Conservation (phyloP, 2,113 vertebrate genomes). For the Spizaetus ornatus region DNA sequence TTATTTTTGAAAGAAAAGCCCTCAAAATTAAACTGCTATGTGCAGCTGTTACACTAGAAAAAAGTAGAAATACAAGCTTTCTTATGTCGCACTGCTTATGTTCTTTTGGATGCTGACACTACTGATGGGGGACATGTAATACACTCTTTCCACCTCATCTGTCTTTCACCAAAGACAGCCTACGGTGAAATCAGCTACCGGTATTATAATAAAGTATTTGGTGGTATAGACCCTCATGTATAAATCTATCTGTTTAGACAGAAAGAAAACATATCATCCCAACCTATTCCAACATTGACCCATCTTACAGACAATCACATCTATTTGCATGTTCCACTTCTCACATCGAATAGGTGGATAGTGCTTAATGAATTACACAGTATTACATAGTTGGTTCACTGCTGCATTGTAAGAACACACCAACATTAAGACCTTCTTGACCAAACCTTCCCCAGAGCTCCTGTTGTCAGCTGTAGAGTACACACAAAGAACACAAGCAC, state of each 20-base stretch:
- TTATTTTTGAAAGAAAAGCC: neutral
- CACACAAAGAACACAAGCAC: neutral
- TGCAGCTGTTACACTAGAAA: neutral
- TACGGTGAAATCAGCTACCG: neutral
- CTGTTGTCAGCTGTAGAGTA: neutral
- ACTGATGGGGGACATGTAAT: neutral
- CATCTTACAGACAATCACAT: neutral
- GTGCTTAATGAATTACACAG: neutral
- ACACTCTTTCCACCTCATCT: neutral
- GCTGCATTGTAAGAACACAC: neutral
- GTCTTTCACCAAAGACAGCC: neutral
- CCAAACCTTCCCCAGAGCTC: neutral
- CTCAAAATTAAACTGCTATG: neutral
- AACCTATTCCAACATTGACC: neutral
- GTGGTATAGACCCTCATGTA: neutral
- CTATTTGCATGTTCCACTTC: neutral
- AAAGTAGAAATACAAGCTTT: neutral
- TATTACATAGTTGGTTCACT: neutral
- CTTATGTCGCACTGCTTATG: neutral
- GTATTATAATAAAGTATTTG: neutral
- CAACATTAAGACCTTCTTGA: neutral
- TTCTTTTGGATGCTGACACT: neutral
- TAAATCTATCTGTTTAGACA: neutral
- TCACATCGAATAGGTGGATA: neutral
- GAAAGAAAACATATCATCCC: neutral